A percentile compares a stretch with the other conserved stretches of the same genome.
Conservation (phyloP, 2,797 vertebrate species). For the Steatocranus sp. region DNA sequence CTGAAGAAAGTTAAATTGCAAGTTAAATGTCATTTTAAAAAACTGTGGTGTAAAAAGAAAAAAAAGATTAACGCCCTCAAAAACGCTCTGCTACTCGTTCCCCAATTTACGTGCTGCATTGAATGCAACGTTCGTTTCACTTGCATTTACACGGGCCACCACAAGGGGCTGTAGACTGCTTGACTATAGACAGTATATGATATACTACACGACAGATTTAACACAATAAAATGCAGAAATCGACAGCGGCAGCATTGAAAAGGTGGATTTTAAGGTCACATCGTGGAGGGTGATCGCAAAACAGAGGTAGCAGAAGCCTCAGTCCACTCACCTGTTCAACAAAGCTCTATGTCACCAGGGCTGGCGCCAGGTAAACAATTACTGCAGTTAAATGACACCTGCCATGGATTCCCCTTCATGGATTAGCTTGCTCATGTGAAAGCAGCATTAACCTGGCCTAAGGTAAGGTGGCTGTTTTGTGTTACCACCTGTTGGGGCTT, state of each 20-base stretch:
- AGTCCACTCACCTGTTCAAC: neutral
- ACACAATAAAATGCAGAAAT: neutral
- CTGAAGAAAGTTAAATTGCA: neutral
- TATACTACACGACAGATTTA: neutral
- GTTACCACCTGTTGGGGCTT: neutral
- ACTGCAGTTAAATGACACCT: neutral
- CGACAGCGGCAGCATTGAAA: neutral
- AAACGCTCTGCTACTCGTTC: neutral
- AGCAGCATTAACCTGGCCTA: neutral
- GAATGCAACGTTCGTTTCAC: neutral
- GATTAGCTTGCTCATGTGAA: neutral
- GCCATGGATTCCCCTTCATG: neutral
- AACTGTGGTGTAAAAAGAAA: neutral
- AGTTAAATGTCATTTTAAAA: neutral
- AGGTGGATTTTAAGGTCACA: neutral
- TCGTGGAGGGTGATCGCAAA: neutral
- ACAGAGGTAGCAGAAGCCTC: accelerated
- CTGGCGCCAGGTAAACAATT: neutral
- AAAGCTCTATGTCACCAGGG: neutral
- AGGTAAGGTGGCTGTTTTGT: neutral
- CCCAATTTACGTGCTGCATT: neutral
- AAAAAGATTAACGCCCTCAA: neutral
- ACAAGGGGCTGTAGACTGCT: neutral
- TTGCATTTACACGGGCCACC: neutral
- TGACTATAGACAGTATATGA: neutral